phyloP scores from a whole-genome alignment of 64 coral and sea anemone genomes.

The Dendronephthya gigantea region DNA sequence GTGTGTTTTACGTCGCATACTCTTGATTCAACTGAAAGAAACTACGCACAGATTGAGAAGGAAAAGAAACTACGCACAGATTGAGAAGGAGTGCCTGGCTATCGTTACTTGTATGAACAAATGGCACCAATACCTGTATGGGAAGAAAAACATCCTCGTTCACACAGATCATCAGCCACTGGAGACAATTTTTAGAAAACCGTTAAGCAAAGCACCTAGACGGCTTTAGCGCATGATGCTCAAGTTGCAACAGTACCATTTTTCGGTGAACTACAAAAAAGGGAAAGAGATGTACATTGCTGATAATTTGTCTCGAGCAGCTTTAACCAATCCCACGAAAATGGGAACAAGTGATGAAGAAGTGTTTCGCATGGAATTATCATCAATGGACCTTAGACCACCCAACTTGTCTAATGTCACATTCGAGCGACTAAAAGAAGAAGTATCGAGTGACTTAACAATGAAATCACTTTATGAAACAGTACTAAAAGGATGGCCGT shows the following conservation, averaged over 20 bases:
- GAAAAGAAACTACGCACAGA: not conserved
- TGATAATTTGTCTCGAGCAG: no score
- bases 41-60: conserved; percentile 17
- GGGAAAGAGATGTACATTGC: not conserved
- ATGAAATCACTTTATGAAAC: no score
- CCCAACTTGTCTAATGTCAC: no score
- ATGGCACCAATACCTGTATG: conserved; percentile 18
- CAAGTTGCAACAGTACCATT: conserved; percentile 12
- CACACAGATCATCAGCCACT: conserved; percentile 28
- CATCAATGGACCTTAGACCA: no score
- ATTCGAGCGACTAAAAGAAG: no score
- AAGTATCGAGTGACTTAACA: no score
- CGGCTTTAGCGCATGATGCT: conserved; percentile 33
- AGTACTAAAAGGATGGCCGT: no score
- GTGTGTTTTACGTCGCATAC: conserved; percentile 18
- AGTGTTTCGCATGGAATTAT: no score
- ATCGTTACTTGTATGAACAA: conserved; percentile 23
- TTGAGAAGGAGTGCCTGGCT: not conserved
- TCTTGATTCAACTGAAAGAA: not conserved
- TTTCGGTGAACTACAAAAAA: not conserved
- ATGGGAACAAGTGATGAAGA: no score
- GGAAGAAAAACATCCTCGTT: not conserved
- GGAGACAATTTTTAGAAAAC: conserved; percentile 32
- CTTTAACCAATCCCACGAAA: no score
- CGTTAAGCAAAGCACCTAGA: conserved; percentile 20